Conservation (phyloP, 2,888 invertebrate genomes). For the Drosophila vallismaia region DNA sequence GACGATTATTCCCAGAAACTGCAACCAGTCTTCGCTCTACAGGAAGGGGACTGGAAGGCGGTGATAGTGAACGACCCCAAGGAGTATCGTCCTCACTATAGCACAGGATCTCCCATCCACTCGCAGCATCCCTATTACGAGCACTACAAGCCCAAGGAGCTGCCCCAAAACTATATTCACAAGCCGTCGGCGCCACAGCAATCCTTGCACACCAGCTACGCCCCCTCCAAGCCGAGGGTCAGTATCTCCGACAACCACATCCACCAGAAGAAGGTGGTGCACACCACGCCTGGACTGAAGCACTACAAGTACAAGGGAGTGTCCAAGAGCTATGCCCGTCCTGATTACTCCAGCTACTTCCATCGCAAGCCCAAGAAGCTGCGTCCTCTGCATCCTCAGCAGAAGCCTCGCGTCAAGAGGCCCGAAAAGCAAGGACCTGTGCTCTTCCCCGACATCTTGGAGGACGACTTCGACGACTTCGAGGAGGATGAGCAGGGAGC, state of each 20-base stretch:
- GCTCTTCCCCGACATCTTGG: conserved; percentile 55
- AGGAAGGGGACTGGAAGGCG: conserved; percentile 81
- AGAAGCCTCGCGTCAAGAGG: conserved; percentile 23
- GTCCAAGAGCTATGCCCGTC: conserved; percentile 59
- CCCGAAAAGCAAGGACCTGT: conserved; percentile 60
- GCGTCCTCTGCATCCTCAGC: conserved; percentile 42
- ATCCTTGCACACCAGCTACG: conserved; percentile 67
- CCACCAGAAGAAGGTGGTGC: conserved; percentile 80
- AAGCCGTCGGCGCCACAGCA: conserved; percentile 51
- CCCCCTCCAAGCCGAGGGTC: conserved; percentile 66
- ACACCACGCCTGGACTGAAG: conserved; percentile 85
- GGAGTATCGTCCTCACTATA: conserved; percentile 64
- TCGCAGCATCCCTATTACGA: conserved; percentile 68
- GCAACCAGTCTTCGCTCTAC: conserved; percentile 63
- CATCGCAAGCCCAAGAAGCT: conserved; percentile 78
- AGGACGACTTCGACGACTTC: conserved; percentile 67
- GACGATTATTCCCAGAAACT: conserved; percentile 58
- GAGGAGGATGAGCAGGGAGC: conserved; percentile 68
- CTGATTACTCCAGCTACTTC: conserved; percentile 81
- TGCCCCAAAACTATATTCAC: conserved; percentile 61
- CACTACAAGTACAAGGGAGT: conserved; percentile 81
- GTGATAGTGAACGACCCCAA: conserved; percentile 71
- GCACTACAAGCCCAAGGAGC: conserved; percentile 60
- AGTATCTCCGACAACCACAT: conserved; percentile 76
- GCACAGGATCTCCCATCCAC: conserved; percentile 36